These are phyloP conservation scores for Poecilia latipinna DNA, from an alignment of 2,113 vertebrate genomes.

Conservation along the genomic window DNA sequence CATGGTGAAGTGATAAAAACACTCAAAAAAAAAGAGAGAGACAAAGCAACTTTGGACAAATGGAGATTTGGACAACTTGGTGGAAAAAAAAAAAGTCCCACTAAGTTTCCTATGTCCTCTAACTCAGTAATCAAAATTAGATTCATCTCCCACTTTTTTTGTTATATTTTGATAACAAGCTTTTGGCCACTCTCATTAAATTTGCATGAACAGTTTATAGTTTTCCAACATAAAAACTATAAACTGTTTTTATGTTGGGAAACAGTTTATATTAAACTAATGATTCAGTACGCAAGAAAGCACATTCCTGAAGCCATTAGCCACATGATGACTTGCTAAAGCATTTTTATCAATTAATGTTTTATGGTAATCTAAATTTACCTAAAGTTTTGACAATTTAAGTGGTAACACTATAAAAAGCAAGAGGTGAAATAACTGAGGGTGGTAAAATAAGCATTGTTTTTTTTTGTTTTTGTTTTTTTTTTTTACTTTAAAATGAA, in stretches of 20 bases:
- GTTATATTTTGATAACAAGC: slow-evolving; percentile 1
- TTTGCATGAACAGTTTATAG: slow-evolving; percentile 42
- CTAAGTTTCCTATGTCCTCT: slow-evolving; percentile 3
- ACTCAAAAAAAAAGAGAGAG: background rate
- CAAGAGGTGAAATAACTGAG: slow-evolving; percentile 82
- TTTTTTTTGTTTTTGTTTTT: background rate
- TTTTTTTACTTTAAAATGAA: background rate
- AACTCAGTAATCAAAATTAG: slow-evolving; percentile 12
- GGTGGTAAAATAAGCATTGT: slow-evolving; percentile 9
- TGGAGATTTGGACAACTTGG: slow-evolving; percentile 10
- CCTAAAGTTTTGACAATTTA: slow-evolving; percentile 90
- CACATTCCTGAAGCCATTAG: slow-evolving; percentile 88
- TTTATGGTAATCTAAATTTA: slow-evolving; percentile 86
- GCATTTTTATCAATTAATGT: slow-evolving; percentile 82
- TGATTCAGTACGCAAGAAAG: slow-evolving; percentile 89
- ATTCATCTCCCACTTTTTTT: background rate
- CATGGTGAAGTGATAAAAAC: background rate
- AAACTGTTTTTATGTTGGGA: too few relatives aligned
- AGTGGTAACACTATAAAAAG: slow-evolving; percentile 85
- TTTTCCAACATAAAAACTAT: slow-evolving; percentile 75
- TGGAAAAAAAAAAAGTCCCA: slow-evolving; percentile 2
- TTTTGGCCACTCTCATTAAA: slow-evolving; percentile 22
- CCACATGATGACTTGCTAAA: slow-evolving; percentile 51
- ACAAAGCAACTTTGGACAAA: background rate
- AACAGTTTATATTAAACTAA: slow-evolving; percentile 76